Evolutionary conservation across 2,888 invertebrate species (phyloP).

Genomic region (Diarsia rubi): DNA sequence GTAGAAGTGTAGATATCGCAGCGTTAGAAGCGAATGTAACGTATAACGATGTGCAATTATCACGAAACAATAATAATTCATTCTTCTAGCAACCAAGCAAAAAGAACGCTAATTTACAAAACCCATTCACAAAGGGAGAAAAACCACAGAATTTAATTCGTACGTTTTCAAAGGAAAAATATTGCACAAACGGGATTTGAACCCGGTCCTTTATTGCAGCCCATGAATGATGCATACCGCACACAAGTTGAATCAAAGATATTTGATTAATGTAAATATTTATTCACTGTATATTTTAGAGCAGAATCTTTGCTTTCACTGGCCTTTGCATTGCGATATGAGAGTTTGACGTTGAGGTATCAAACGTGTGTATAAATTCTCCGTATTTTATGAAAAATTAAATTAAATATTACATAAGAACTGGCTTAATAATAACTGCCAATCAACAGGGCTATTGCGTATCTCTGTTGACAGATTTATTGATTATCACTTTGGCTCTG

Average conservation of each 20-base stretch:
- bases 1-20: too few relatives aligned
- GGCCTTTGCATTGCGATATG: conserved; percentile 28
- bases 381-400: background rate
- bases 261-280: conserved; percentile 62
- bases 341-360: background rate
- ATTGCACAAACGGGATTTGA: conserved; percentile 24
- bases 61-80: background rate
- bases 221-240: conserved; percentile 60
- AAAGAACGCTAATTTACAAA: background rate
- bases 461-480: too few relatives aligned
- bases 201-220: conserved; percentile 47
- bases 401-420: too few relatives aligned
- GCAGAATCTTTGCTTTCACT: conserved; percentile 28
- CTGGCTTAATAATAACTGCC: too few relatives aligned
- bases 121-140: background rate
- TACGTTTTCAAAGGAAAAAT: conserved; percentile 22
- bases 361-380: background rate
- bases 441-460: too few relatives aligned
- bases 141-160: conserved; percentile 24
- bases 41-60: background rate
- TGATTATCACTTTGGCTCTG: too few relatives aligned
- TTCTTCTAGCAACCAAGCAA: background rate
- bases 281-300: conserved; percentile 54
- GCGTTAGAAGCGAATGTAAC: background rate
- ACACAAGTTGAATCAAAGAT: conserved; percentile 50